These are phyloP conservation scores for Chrysolina americana DNA, from an alignment of 2,888 invertebrate species.

Conservation along the genomic window DNA sequence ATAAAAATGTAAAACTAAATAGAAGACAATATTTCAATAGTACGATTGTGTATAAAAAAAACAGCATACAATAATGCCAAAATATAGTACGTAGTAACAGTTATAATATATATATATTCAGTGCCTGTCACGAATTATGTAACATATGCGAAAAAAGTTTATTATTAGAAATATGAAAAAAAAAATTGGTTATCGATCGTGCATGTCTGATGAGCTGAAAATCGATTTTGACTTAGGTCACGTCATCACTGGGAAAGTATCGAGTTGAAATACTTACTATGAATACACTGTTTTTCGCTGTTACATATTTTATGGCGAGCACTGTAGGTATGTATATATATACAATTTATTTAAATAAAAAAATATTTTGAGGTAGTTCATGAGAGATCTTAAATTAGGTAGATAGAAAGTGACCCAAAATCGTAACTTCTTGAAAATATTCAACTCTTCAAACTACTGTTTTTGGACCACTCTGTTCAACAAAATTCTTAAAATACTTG, in stretches of 20 bases:
- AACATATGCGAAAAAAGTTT: no score
- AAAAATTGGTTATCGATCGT: no score
- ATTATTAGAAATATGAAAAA: no score
- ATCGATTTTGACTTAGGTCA: no score
- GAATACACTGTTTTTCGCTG: no score
- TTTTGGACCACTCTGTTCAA: constrained; percentile 47
- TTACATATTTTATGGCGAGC: constrained; percentile 37
- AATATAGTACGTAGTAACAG: constrained; percentile 59
- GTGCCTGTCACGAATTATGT: no score
- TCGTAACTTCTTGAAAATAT: constrained; percentile 29
- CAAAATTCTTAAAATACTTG: constrained; percentile 58
- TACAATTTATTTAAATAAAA: constrained; percentile 42
- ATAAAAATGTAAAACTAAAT: constrained; percentile 63
- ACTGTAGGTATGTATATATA: constrained; percentile 37
- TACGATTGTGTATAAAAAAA: constrained; percentile 56
- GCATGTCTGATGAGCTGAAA: no score
- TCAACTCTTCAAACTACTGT: constrained; percentile 23
- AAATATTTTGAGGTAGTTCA: constrained; percentile 61
- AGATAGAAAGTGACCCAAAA: constrained; percentile 49
- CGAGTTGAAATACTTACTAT: no score
- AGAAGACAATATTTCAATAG: constrained; percentile 61
- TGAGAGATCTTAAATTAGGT: constrained; percentile 50
- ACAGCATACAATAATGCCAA: constrained; percentile 45
- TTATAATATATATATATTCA: constrained; percentile 56
- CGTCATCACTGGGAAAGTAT: no score